These are phyloP conservation scores for Oxycera nigricornis DNA, from an alignment of 2,888 invertebrate species.

Conservation along the genomic window DNA sequence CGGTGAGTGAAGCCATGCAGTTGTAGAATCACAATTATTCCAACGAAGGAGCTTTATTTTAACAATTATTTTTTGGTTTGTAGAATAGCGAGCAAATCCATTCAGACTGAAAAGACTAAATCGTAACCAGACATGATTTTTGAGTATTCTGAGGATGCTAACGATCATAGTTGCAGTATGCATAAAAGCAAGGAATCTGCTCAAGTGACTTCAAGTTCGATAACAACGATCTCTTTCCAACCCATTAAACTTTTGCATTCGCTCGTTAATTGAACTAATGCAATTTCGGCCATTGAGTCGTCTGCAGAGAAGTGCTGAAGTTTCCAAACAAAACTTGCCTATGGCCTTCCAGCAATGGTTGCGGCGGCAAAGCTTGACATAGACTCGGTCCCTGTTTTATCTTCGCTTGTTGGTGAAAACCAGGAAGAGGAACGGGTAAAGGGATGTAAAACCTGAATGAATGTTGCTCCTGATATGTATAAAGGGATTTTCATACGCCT, in stretches of 20 bases:
- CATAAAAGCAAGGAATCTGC: conserved; percentile 3
- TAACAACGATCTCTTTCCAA: conserved; percentile 17
- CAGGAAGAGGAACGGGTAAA: too few species aligned
- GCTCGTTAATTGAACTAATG: conserved; percentile 28
- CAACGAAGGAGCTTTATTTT: too few species aligned
- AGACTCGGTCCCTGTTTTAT: not conserved
- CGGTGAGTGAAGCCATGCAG: too few species aligned
- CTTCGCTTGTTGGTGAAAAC: not conserved
- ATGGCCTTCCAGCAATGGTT: not conserved
- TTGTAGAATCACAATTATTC: too few species aligned
- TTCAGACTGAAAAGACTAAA: too few species aligned
- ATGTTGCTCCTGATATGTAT: not conserved
- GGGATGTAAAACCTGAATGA: too few species aligned
- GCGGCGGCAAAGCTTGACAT: not conserved
- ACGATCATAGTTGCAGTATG: too few species aligned
- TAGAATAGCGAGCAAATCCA: too few species aligned
- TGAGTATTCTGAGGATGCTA: too few species aligned
- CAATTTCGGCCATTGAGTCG: conserved; percentile 11
- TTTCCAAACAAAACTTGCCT: not conserved
- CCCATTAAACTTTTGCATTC: conserved; percentile 25
- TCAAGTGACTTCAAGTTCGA: not conserved
- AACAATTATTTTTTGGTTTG: too few species aligned
- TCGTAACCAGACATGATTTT: too few species aligned
- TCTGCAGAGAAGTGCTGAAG: not conserved
- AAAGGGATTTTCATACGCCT: conserved; percentile 18